Evolutionary conservation across 92 coral and sea anemone species (phyloP), one percentile per base, ranked within the genome.

Genomic region (Porites lobata): DNA sequence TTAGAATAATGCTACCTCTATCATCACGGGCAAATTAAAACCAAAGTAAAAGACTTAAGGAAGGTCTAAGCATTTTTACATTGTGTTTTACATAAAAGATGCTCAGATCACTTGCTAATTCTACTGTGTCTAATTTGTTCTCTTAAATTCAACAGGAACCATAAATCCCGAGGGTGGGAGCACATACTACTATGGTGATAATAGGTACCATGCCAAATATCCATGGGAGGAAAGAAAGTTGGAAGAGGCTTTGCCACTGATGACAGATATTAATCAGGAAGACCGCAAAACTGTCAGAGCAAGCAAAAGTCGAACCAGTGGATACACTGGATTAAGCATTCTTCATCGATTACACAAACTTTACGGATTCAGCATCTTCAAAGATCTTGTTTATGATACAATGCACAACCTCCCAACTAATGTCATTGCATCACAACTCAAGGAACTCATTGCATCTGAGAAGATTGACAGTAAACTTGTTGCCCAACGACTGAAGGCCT

Each of bases 121-220:
- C 26, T 66, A 38, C 71, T 66, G 71, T 65, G 19, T 66, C 26
- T 17, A 11, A 22, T 29, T 22, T 68, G 72, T 22, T 68, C 26
- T 68, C 50, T 68, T 68, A 68, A 24, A 24, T 24, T 24, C 26
- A 24, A 24, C 29, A 78, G 79, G 79, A 61, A 74, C 79, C 18
- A 22, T 74, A 21, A 75, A 57, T 84, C 82, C 65, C 1, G 77
- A 68, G 7, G 65, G 53, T 51, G 64, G 71, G 43, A 78, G 78
- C 58, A 86, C 90, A 66, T 90, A 90, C 75, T 91, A 91, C 77
- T 82, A 65, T 87, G 94, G 92, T 53, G 84, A 83, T 24, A 82
- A 88, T 69, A 18, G 89, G 52, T 82, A 92, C 79, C 85, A 75
- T 88, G 92, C 92, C 14, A 77, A 79, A 26, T 79, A 38, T 86